A percentile compares a stretch with the other conserved stretches of the same genome.
These are phyloP conservation scores for Phthorimaea operculella DNA, from an alignment of 1,140 invertebrate genomes.

Conservation along the genomic window DNA sequence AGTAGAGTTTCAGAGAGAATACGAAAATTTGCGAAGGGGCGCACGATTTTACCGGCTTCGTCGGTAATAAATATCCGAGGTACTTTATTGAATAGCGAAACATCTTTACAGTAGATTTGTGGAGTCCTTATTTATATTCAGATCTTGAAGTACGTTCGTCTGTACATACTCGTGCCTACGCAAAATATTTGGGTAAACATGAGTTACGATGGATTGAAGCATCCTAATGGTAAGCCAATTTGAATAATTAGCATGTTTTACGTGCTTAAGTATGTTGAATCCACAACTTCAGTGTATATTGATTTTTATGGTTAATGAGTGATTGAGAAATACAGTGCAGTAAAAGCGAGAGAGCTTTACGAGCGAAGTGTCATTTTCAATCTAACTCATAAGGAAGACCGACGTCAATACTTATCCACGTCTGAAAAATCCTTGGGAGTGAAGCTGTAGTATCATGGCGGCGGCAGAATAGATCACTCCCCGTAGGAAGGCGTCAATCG, in stretches of 20 bases:
- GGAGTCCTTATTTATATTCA: background rate
- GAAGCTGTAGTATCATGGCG: constrained; percentile 58
- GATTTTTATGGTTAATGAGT: no score
- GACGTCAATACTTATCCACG: constrained; percentile 20
- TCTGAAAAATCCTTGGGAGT: constrained; percentile 47
- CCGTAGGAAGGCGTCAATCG: constrained; percentile 64
- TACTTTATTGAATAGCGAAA: background rate
- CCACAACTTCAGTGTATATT: no score
- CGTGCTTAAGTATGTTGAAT: no score
- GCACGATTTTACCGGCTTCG: no score
- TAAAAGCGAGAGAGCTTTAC: background rate
- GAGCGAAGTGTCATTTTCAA: background rate
- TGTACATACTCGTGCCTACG: background rate
- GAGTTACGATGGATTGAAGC: no score
- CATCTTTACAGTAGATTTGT: background rate
- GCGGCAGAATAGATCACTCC: constrained; percentile 63
- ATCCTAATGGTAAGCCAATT: no score
- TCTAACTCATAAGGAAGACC: constrained; percentile 12
- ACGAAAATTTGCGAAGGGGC: no score
- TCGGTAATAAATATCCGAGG: background rate
- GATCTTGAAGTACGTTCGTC: background rate
- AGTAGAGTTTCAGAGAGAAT: no score
- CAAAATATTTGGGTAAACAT: background rate
- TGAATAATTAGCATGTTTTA: no score
- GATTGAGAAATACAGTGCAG: no score